Conservation (phyloP, 2,113 vertebrate genomes). For the Hippoglossus stenolepis region DNA sequence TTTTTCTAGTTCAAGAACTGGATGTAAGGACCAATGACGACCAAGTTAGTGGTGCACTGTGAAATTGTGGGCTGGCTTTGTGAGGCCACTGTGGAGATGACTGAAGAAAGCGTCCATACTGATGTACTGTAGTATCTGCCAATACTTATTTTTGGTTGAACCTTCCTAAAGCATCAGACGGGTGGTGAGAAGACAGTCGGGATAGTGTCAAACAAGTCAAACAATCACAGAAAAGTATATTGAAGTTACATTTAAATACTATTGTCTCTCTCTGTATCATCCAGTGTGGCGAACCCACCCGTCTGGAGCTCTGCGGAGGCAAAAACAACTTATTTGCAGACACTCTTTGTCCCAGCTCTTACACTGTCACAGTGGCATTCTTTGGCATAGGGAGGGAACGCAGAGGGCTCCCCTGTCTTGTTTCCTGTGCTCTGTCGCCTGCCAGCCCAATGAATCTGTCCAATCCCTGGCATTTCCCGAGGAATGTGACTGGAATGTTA, state of each 20-base stretch:
- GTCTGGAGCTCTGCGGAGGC: slow-evolving; percentile 31
- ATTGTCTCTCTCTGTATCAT: slow-evolving; percentile 16
- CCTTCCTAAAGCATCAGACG: slow-evolving; percentile 15
- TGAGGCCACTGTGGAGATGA: not conserved
- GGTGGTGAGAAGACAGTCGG: slow-evolving; percentile 3
- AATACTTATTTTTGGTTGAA: slow-evolving; percentile 17
- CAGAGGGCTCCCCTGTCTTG: slow-evolving; percentile 46
- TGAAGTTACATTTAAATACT: slow-evolving; percentile 2
- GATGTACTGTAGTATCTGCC: not conserved
- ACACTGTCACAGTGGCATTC: slow-evolving; percentile 57
- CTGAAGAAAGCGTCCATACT: not conserved
- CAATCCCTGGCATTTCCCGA: slow-evolving; percentile 61
- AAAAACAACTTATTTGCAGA: slow-evolving; percentile 46
- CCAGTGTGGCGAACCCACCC: slow-evolving; percentile 24
- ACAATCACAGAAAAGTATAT: not conserved
- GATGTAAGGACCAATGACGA: not conserved
- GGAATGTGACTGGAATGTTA: slow-evolving; percentile 76
- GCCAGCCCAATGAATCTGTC: slow-evolving; percentile 50
- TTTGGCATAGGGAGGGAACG: slow-evolving; percentile 72
- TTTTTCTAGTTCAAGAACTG: no score
- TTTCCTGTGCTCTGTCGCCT: slow-evolving; percentile 57
- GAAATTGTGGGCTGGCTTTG: slow-evolving; percentile 17
- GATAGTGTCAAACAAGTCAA: not conserved
- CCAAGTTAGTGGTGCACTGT: not conserved
- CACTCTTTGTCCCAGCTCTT: slow-evolving; percentile 33